Evolutionary conservation across 2,113 vertebrate genomes (phyloP).

Genomic region (Pteronura brasiliensis): DNA sequence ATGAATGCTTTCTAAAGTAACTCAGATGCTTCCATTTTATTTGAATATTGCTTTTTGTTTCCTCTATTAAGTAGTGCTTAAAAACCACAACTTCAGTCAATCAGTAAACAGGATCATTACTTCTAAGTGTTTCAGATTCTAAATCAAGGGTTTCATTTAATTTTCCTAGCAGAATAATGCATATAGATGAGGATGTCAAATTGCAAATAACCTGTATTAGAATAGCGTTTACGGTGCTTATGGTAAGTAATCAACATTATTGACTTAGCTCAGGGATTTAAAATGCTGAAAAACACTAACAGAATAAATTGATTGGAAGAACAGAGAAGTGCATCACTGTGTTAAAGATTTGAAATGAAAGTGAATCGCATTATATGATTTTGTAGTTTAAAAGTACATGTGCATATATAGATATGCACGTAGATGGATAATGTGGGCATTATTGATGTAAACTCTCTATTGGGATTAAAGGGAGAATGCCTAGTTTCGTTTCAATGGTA

Average conservation of each 20-base stretch:
- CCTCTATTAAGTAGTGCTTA: conserved; percentile 80
- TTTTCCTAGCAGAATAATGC: conserved; percentile 84
- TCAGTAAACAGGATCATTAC: conserved; percentile 84
- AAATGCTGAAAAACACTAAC: conserved; percentile 82
- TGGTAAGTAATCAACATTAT: conserved; percentile 85
- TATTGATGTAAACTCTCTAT: conserved; percentile 77
- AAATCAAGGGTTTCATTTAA: conserved; percentile 84
- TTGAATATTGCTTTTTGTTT: conserved; percentile 79
- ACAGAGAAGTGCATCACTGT: conserved; percentile 64
- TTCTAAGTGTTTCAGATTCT: conserved; percentile 82
- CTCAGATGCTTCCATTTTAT: conserved; percentile 68
- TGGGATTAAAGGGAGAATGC: conserved; percentile 64
- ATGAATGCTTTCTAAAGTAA: conserved; percentile 73
- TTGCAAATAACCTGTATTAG: conserved; percentile 84
- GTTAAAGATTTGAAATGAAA: conserved; percentile 78
- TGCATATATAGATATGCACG: conserved; percentile 47
- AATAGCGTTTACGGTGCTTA: conserved; percentile 76
- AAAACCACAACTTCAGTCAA: conserved; percentile 82
- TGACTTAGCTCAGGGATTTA: conserved; percentile 82
- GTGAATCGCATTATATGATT: conserved; percentile 68
- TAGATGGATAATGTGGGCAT: conserved; percentile 60
- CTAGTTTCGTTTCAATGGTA: conserved; percentile 70
- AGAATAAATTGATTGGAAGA: conserved; percentile 81
- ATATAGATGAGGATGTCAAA: conserved; percentile 84
- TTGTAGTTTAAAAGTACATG: conserved; percentile 66